Evolutionary conservation across 2,113 vertebrate species (phyloP).

Genomic region (Callipepla californica): DNA sequence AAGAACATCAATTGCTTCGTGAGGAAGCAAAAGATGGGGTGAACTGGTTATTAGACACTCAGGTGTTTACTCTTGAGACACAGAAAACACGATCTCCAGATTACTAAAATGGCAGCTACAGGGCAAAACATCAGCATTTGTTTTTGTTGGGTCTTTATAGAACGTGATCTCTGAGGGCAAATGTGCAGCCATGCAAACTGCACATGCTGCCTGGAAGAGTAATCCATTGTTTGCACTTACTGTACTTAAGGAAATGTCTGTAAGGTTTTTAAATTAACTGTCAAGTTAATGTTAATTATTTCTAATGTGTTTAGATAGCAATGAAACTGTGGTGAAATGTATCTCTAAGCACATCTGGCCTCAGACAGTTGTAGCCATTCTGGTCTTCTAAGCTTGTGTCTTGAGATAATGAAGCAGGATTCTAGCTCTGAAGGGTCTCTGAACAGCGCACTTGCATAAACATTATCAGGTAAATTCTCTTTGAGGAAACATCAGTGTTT

Average conservation of each 20-base stretch:
- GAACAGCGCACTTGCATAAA: neutral
- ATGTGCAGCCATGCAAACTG: neutral
- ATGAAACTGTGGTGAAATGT: neutral
- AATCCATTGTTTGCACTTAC: neutral
- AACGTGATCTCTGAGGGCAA: neutral
- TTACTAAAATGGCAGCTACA: neutral
- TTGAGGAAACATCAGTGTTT: neutral
- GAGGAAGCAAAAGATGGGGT: neutral
- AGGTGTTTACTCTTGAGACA: constrained; percentile 13
- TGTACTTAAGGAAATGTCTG: neutral
- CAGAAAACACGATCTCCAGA: neutral
- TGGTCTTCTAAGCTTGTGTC: neutral
- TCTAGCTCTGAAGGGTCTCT: neutral
- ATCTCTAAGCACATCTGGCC: neutral
- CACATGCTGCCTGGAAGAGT: neutral
- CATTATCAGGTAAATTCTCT: neutral
- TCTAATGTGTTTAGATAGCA: neutral
- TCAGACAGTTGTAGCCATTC: neutral
- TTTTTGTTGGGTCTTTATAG: neutral
- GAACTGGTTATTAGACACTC: constrained; percentile 4
- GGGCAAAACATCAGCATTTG: neutral
- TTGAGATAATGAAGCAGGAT: neutral
- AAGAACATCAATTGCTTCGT: constrained; percentile 30
- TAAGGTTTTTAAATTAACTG: neutral
- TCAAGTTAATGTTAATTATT: neutral